Percentiles rank a stretch among this genome's conserved stretches.
Conservation (phyloP, 2,113 vertebrate genomes). For the Ictalurus furcatus region DNA sequence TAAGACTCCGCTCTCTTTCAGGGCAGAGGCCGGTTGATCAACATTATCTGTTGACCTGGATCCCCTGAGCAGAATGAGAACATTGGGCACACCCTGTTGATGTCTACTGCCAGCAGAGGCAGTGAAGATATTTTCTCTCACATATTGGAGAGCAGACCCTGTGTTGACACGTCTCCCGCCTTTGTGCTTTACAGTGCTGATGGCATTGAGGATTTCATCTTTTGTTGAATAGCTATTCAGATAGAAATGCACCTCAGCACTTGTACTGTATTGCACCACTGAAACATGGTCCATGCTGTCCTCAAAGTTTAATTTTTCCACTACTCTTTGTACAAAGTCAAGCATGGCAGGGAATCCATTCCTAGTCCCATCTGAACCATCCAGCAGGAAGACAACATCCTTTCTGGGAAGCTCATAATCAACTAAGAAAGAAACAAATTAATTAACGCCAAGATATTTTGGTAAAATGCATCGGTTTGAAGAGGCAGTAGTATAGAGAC, state of each 20-base stretch:
- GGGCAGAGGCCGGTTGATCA: constrained; percentile 71
- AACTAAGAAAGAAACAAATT: constrained; percentile 34
- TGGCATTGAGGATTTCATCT: constrained; percentile 29
- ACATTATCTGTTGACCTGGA: constrained; percentile 59
- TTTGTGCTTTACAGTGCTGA: constrained; percentile 37
- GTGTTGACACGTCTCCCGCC: constrained; percentile 63
- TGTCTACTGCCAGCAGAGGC: constrained; percentile 57
- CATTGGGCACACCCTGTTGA: constrained; percentile 55
- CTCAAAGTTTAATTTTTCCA: constrained; percentile 51
- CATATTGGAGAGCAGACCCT: constrained; percentile 57
- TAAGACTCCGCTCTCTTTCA: constrained; percentile 77
- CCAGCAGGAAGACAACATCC: constrained; percentile 74
- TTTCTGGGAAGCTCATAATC: constrained; percentile 54
- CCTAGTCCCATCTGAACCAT: constrained; percentile 69
- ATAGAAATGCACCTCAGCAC: constrained; percentile 48
- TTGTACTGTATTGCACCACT: constrained; percentile 55
- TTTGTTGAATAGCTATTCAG: constrained; percentile 37
- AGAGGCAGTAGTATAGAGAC: neutral
- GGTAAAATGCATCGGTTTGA: no score
- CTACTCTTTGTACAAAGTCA: constrained; percentile 63
- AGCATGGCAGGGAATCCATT: constrained; percentile 59
- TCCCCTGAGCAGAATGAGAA: constrained; percentile 59
- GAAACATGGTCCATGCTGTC: constrained; percentile 49
- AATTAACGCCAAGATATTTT: neutral
- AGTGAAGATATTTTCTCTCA: constrained; percentile 59